Conservation (phyloP, 92 coral and sea anemone species). For the Phenganax marumi region DNA sequence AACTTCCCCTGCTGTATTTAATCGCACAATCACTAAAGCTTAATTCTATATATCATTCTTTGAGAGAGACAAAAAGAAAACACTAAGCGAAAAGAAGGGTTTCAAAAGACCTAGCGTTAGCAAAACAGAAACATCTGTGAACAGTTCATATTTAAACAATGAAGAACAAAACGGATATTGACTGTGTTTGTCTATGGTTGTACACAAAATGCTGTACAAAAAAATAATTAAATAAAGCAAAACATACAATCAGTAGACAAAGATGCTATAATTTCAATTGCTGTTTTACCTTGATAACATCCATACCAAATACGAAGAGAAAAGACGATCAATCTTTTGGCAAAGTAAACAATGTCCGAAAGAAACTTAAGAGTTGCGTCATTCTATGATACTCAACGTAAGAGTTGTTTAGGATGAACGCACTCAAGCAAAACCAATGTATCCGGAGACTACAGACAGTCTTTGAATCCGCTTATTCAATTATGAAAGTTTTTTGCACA, state of each 20-base stretch:
- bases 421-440: slow-evolving; percentile 12
- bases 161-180: background rate
- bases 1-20: too few relatives aligned
- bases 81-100: background rate
- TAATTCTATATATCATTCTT: background rate
- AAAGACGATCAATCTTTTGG: background rate
- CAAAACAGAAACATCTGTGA: background rate
- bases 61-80: background rate
- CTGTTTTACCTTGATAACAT: background rate
- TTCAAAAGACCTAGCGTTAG: background rate
- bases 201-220: background rate
- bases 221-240: background rate
- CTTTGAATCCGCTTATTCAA: background rate
- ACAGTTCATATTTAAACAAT: background rate
- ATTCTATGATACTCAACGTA: background rate
- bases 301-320: background rate
- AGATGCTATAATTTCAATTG: too few relatives aligned
- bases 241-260: background rate
- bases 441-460: background rate
- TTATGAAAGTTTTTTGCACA: background rate
- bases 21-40: too few relatives aligned
- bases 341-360: background rate
- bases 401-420: background rate
- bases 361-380: background rate
- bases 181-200: background rate